phyloP scores from a whole-genome alignment of 1,140 invertebrate genomes.

The Stegodyphus mimosarum region DNA sequence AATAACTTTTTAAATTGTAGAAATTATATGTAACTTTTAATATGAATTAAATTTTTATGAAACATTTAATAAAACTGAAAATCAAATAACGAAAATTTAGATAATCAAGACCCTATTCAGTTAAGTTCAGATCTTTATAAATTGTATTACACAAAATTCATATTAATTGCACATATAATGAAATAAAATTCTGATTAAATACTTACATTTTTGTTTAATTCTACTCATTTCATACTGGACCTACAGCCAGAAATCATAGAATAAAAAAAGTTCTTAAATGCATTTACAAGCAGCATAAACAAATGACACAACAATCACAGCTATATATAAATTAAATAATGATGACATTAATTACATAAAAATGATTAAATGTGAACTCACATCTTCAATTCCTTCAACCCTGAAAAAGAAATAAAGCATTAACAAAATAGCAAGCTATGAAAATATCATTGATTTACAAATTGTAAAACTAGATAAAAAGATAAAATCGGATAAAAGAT shows the following conservation, averaged over 20 bases:
- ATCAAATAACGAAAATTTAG: too few relatives aligned
- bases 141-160: too few relatives aligned
- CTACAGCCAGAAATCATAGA: slow-evolving; percentile 15
- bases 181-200: too few relatives aligned
- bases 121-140: too few relatives aligned
- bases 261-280: neutral
- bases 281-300: neutral
- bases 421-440: neutral
- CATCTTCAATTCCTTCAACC: slow-evolving; percentile 60
- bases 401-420: slow-evolving; percentile 26
- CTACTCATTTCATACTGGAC: slow-evolving; percentile 59
- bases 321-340: slow-evolving; percentile 4
- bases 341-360: neutral
- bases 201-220: slow-evolving; percentile 53
- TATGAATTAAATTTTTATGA: too few relatives aligned
- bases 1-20: too few relatives aligned
- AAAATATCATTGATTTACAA: neutral
- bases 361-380: slow-evolving; percentile 6
- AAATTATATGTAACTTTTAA: too few relatives aligned
- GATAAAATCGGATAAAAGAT: neutral
- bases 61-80: too few relatives aligned
- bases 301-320: neutral
- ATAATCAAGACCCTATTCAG: too few relatives aligned
- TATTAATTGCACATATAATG: too few relatives aligned
- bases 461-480: neutral